Evolutionary conservation across 2,888 invertebrate genomes (phyloP).

Genomic region (Acanthosepion esculentum): DNA sequence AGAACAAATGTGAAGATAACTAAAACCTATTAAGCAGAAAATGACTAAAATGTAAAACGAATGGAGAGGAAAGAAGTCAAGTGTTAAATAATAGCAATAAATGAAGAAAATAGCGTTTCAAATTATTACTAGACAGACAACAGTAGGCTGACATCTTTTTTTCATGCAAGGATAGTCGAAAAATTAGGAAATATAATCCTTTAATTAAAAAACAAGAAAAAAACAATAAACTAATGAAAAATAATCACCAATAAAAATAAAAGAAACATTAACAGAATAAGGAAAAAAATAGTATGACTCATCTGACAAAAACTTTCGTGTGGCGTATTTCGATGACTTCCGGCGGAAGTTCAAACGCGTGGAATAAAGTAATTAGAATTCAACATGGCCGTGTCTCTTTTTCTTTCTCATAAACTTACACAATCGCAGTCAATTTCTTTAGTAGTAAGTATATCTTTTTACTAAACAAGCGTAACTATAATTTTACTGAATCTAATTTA

Average conservation of each 20-base stretch:
- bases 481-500: too few relatives aligned
- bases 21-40: not conserved
- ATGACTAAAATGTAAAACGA: not conserved
- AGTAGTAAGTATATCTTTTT: too few relatives aligned
- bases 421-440: too few relatives aligned
- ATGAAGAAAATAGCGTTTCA: too few relatives aligned
- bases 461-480: too few relatives aligned
- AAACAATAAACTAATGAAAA: not conserved
- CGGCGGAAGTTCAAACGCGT: not conserved
- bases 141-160: too few relatives aligned
- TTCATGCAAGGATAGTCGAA: not conserved
- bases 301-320: not conserved
- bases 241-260: not conserved
- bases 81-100: not conserved
- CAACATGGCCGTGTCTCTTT: not conserved
- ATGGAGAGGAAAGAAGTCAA: not conserved
- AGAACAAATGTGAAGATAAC: not conserved
- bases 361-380: not conserved
- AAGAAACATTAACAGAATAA: not conserved
- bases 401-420: too few relatives aligned
- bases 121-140: too few relatives aligned
- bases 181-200: not conserved
- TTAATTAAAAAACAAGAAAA: not conserved
- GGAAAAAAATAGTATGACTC: not conserved
- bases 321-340: not conserved